A percentile compares a stretch with the other conserved stretches of the same genome.
Evolutionary conservation across 2,888 invertebrate species (phyloP).

Genomic region (Drosophila koepferae): DNA sequence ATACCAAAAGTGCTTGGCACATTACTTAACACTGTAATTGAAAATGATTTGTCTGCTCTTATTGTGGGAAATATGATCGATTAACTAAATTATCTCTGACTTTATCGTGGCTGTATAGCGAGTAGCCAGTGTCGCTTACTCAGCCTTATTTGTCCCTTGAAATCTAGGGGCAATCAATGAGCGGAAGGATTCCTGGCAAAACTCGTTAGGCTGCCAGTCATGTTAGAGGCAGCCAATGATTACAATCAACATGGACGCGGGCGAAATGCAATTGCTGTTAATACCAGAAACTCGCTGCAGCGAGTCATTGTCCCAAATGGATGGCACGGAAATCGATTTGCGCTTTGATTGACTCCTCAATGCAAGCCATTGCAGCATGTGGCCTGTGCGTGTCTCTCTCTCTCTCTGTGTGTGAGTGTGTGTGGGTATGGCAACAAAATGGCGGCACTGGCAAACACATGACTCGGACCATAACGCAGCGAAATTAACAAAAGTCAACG

Average conservation of each 20-base stretch:
- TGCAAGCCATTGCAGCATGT: constrained; percentile 34
- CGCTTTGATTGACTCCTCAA: constrained; percentile 66
- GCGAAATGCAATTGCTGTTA: constrained; percentile 66
- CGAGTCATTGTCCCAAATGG: constrained; percentile 57
- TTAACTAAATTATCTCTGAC: constrained; percentile 22
- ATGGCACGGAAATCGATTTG: constrained; percentile 57
- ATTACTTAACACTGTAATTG: constrained; percentile 54
- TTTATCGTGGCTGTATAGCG: neutral
- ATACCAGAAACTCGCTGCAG: constrained; percentile 43
- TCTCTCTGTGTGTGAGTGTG: constrained; percentile 11
- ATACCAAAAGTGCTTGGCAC: constrained; percentile 42
- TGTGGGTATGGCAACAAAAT: constrained; percentile 47
- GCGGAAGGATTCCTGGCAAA: constrained; percentile 27
- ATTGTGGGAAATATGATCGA: constrained; percentile 44
- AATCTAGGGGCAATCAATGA: constrained; percentile 41
- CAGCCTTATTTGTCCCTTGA: constrained; percentile 16
- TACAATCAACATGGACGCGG: constrained; percentile 54
- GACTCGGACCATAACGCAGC: constrained; percentile 57
- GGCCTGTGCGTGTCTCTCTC: neutral
- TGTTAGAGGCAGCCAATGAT: constrained; percentile 48
- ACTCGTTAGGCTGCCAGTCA: constrained; percentile 39
- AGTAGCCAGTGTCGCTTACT: neutral
- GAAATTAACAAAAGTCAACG: constrained; percentile 73
- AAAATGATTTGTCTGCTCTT: constrained; percentile 39
- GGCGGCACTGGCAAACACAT: constrained; percentile 54